Base-by-base conservation (phyloP, 2,797 vertebrate species). In the Botia almorhae region DNA sequence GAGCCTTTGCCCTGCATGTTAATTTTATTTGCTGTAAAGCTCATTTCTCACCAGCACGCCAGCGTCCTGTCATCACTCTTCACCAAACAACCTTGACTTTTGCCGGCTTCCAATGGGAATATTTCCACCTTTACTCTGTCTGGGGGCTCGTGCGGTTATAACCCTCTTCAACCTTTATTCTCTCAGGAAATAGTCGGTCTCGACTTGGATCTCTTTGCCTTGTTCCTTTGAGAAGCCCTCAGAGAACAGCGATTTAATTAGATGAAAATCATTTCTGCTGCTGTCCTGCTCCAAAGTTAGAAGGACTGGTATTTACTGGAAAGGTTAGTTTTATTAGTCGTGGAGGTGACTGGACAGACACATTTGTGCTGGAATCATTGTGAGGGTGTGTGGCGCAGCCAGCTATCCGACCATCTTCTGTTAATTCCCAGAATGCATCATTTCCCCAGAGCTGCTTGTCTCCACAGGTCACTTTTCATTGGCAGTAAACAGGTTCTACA, bases 91-190 rank as follows among this genome's bases (percentile, higher is more conserved):
- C 55, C 51, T 68, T 19, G 19, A 51, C 51, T 58, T 78, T 71
- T 46, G 53, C 29, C 68, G 72, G 83, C 51, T 78, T 85, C 61
- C 82, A 76, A 61, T 76, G 50, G 74, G n/a, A 70, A 53, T 70
- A 75, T 84, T 88, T 86, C 83, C 85, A 86, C 81, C 85, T 87
- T 85, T 79, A 84, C 67, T 80, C 80, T 76, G 71, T 84, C 79
- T 85, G 74, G 74, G 81, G 81, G 68, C 76, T 78, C 50, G 26
- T 81, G 81, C 17, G 80, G 83, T 82, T 82, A 39, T 39, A 85
- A 80, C 60, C 55, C 48, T 48, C 64, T 75, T 67, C 64, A 61
- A 55, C 81, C 63, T 51, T 36, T 82, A 76, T 64, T 48, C 76
- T 78, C 68, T 79, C 36, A 2, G 72, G 76, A 80, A 50, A 81